Base-by-base conservation (phyloP, 2,888 invertebrate species). In the Perizoma affinitatum region DNA sequence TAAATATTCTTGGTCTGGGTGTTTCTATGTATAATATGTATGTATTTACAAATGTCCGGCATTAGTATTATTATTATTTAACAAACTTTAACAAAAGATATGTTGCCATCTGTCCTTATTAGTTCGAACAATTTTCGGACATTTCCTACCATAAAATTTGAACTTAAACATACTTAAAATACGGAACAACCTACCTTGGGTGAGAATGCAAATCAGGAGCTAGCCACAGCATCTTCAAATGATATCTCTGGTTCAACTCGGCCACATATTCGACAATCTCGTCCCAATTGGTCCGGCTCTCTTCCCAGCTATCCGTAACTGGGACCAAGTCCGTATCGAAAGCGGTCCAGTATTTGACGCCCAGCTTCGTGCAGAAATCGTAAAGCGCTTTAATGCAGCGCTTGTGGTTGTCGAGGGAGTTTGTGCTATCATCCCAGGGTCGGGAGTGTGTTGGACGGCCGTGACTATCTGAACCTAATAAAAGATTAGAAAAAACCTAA, bases 291-390 rank as follows among this genome's bases (percentile, higher is more conserved):
- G 79, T 72, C 68, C 91, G 90, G 33, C 86, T 89, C 72, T 95
- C 95, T 9, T 93, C 94, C 77, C 93, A 86, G 45, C 80, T 92
- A 1, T 92, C 92, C 0, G 90, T 87, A 52, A 86, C 88, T 0
- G 95, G 94, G 0, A 94, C 88, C 41, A 95, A 81, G 72, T 95
- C 95, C 0, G 93, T 84, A 74, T 95, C 95, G 67, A 94, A 94
- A 33, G 94, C 95, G 0, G 94, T 94, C 94, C 94, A 95, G 79
- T 94, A 94, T 67, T 93, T 93, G 8, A 94, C 76, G 68, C 94
- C 94, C 0, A 95, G 88, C 73, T 94, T 95, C 4, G 81, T 71
- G 79, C 94, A 94, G 62, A 95, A 90, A 65, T 95, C 95, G 81
- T 94, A 95, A 2, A 93, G 91, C 0, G 94, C 95, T 63, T 93